Conservation (phyloP, 2,113 vertebrate species). For the Marcusenius ussheri region DNA sequence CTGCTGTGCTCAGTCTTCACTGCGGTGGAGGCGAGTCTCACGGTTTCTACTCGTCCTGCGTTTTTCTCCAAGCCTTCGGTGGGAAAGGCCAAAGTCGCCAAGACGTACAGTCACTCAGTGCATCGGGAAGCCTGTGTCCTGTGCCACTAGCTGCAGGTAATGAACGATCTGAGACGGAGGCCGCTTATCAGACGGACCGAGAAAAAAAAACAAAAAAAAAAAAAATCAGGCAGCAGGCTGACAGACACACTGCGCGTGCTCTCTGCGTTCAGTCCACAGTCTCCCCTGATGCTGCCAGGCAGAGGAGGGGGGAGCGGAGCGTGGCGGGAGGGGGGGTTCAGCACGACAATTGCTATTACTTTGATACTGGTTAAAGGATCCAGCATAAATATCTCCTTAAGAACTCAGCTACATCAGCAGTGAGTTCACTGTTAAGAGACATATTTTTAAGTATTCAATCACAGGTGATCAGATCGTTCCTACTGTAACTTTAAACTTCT, state of each 20-base stretch:
- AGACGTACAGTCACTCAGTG: neutral
- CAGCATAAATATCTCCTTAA: neutral
- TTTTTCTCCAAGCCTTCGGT: neutral
- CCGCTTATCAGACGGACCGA: neutral
- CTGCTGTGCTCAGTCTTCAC: neutral
- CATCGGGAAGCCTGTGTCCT: neutral
- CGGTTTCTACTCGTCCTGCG: neutral
- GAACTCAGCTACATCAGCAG: neutral
- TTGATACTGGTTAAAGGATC: neutral
- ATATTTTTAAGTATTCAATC: neutral
- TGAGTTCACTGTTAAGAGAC: neutral
- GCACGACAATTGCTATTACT: neutral
- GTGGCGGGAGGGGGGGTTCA: neutral
- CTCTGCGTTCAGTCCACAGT: neutral
- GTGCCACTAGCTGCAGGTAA: neutral
- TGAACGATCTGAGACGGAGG: neutral
- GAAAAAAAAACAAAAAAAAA: neutral
- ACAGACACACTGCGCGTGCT: neutral
- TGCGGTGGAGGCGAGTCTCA: neutral
- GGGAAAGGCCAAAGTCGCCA: neutral
- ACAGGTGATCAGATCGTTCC: neutral
- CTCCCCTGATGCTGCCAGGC: neutral
- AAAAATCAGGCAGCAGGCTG: neutral
- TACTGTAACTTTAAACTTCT: neutral
- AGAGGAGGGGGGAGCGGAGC: neutral